Conservation (phyloP, 2,113 vertebrate genomes). For the Hipposideros armiger region DNA sequence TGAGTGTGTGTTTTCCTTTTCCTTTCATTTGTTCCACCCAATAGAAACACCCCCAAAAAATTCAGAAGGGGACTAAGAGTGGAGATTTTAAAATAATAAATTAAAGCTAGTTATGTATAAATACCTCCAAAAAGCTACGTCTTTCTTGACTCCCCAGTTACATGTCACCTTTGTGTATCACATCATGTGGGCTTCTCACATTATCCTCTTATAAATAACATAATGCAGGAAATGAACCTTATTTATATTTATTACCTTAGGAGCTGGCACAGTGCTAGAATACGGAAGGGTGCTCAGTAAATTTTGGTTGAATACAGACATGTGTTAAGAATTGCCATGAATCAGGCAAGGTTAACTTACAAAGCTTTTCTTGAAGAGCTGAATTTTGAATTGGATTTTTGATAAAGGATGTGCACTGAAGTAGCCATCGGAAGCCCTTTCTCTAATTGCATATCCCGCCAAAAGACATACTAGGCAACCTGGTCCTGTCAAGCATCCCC, state of each 20-base stretch:
- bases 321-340: background rate
- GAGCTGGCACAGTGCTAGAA: background rate
- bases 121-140: background rate
- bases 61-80: background rate
- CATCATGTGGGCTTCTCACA: accelerated
- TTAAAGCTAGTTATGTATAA: background rate
- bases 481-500: accelerated
- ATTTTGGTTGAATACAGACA: background rate
- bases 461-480: background rate
- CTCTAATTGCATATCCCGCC: too few relatives aligned
- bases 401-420: background rate
- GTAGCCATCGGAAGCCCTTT: background rate
- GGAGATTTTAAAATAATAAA: background rate
- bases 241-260: background rate
- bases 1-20: background rate
- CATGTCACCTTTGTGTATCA: accelerated
- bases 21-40: background rate
- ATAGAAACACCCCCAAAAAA: background rate
- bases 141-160: background rate
- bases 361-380: background rate
- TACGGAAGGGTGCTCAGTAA: background rate
- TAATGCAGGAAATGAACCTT: too few relatives aligned
- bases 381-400: background rate
- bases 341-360: background rate
- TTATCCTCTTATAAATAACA: background rate